Evolutionary conservation across 2,888 invertebrate genomes (phyloP).

Genomic region (Minunthozetes semirufus): DNA sequence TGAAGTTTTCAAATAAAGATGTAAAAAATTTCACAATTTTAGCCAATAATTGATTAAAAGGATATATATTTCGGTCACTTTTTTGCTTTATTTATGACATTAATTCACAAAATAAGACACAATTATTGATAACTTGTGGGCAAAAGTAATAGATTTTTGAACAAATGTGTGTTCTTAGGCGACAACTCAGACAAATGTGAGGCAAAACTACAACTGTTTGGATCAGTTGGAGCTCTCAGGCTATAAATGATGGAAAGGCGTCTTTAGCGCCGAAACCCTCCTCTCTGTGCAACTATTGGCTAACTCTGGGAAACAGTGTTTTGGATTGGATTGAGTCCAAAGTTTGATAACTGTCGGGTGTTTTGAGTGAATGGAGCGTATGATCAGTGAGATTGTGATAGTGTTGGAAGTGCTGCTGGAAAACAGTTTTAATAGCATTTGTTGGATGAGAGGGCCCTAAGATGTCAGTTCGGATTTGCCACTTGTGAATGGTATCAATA

Average conservation of each 20-base stretch:
- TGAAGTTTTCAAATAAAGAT: too few relatives aligned
- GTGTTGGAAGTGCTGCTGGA: background rate
- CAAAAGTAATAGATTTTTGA: too few relatives aligned
- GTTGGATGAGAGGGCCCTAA: constrained; percentile 10
- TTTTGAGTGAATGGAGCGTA: background rate
- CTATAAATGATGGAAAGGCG: background rate
- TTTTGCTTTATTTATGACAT: too few relatives aligned
- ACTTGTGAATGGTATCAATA: constrained; percentile 6
- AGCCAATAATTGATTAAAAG: too few relatives aligned
- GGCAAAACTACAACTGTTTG: background rate
- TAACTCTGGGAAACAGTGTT: background rate
- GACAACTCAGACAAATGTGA: background rate
- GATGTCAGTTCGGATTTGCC: constrained; percentile 7
- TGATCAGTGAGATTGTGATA: background rate
- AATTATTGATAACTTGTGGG: too few relatives aligned
- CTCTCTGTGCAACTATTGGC: background rate
- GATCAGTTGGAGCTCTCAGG: background rate
- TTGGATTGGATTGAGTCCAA: background rate
- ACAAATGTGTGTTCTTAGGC: too few relatives aligned
- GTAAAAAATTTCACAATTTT: too few relatives aligned
- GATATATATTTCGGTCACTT: too few relatives aligned
- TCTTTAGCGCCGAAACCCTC: background rate
- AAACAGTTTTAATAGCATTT: background rate
- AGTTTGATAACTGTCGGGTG: background rate
- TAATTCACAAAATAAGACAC: too few relatives aligned